Evolutionary conservation across 1,140 invertebrate genomes (phyloP).

Genomic region (Eupristina koningsbergeri): DNA sequence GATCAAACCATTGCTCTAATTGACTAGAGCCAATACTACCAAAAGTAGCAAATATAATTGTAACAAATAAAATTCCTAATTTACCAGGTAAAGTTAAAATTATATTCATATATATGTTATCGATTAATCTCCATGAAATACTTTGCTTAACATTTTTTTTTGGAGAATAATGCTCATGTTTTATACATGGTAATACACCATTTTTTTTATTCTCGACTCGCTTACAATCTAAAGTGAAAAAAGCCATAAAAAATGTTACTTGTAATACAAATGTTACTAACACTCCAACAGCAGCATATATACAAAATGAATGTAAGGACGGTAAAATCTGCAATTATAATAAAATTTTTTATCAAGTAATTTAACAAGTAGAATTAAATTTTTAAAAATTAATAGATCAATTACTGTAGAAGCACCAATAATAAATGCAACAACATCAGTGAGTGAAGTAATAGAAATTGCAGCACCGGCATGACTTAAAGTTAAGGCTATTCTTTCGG

Average conservation of each 20-base stretch:
- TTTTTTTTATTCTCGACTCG: slow-evolving; percentile 79
- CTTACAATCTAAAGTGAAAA: slow-evolving; percentile 80
- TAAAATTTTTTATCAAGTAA: not conserved
- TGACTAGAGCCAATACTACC: slow-evolving; percentile 76
- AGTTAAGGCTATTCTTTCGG: slow-evolving; percentile 78
- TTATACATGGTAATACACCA: slow-evolving; percentile 79
- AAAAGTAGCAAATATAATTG: slow-evolving; percentile 75
- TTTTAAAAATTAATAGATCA: not conserved
- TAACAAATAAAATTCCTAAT: slow-evolving; percentile 74
- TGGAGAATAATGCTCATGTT: slow-evolving; percentile 75
- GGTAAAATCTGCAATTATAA: slow-evolving; percentile 77
- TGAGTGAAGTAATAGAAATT: slow-evolving; percentile 87
- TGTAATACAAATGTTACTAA: slow-evolving; percentile 83
- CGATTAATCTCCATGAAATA: slow-evolving; percentile 73
- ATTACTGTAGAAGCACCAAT: slow-evolving; percentile 80
- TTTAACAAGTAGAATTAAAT: not conserved
- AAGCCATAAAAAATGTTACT: slow-evolving; percentile 85
- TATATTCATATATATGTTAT: slow-evolving; percentile 76
- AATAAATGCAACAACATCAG: slow-evolving; percentile 85
- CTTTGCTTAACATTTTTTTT: slow-evolving; percentile 63
- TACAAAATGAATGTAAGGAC: slow-evolving; percentile 82
- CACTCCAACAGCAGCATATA: slow-evolving; percentile 82
- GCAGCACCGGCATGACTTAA: slow-evolving; percentile 86
- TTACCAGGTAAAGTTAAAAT: slow-evolving; percentile 78
- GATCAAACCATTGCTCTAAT: slow-evolving; percentile 85